A percentile compares a stretch with the other conserved stretches of the same genome.
phyloP scores from a whole-genome alignment of 2,888 invertebrate genomes.

The Caprella mutica region DNA sequence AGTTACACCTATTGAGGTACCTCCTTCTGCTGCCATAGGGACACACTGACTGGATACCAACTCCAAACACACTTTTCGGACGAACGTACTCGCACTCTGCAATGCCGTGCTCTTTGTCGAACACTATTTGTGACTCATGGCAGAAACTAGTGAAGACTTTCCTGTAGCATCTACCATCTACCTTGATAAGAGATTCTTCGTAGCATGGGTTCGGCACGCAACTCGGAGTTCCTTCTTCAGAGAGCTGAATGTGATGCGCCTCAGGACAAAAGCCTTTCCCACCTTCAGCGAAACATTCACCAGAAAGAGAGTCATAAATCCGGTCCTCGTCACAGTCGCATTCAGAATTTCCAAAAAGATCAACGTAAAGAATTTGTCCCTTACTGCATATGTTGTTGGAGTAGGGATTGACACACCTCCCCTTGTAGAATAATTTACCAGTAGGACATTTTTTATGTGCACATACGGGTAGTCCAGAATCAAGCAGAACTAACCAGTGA shows the following conservation, averaged over 20 bases:
- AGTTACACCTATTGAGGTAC: slow-evolving; percentile 7
- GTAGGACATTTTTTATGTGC: slow-evolving; percentile 15
- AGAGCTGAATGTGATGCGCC: slow-evolving; percentile 16
- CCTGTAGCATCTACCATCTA: slow-evolving; percentile 13
- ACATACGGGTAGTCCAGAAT: slow-evolving; percentile 13
- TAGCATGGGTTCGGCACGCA: slow-evolving; percentile 20
- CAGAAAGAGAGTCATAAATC: slow-evolving; percentile 14
- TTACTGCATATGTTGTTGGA: slow-evolving; percentile 13
- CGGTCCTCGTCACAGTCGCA: slow-evolving; percentile 25
- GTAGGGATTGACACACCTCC: slow-evolving; percentile 10
- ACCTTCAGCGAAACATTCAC: slow-evolving; percentile 19
- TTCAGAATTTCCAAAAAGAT: slow-evolving; percentile 9
- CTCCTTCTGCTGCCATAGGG: slow-evolving; percentile 14
- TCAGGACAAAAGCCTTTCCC: slow-evolving; percentile 21
- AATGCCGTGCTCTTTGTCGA: slow-evolving; percentile 7
- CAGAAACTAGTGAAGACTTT: slow-evolving; percentile 22
- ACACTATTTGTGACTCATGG: neutral
- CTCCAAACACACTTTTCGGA: slow-evolving; percentile 15
- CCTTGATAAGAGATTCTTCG: slow-evolving; percentile 12
- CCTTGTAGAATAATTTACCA: slow-evolving; percentile 14
- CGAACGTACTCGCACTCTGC: slow-evolving; percentile 13
- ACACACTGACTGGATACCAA: slow-evolving; percentile 13
- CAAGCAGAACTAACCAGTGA: slow-evolving; percentile 21
- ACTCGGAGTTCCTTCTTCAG: neutral
- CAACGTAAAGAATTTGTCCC: slow-evolving; percentile 23